Base-by-base conservation (phyloP, 2,113 vertebrate species). In the Hirundichthys speculiger region DNA sequence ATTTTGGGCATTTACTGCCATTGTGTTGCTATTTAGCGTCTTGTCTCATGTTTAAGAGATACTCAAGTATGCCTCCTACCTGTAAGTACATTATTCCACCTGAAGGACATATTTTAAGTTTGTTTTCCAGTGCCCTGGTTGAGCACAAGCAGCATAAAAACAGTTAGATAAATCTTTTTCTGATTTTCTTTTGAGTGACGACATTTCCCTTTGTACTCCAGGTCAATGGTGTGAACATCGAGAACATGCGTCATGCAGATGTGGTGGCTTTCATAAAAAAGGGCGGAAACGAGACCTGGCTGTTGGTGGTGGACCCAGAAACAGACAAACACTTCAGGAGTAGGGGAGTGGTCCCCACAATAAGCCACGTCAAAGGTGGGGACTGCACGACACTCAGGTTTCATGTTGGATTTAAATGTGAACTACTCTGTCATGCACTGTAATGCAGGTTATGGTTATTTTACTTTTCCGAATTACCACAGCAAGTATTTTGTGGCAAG, bases 211-310 rank as follows among this genome's bases (percentile, higher is more conserved):
- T 18, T 51, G 11, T 13, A 21, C 9, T 49, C n/a, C 89, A 98
- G 96, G 97, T 98, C 50, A 99, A 99, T 0, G 96, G 96, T 0
- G 89, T 96, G 24, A 98, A 96, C 1, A 95, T 98, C 48, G 97
- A 98, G 67, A 93, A 92, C 0, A 93, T 98, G 93, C 93, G 95
- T 45, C 97, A 98, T 1, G 91, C 95, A 0, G 96, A 98, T 77
- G 98, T 99, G 0, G 97, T 98, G 46, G 92, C 96, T 59, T 94
- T 95, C 79, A 96, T 98, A 67, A 99, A 98, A 84, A 89, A 92
- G 20, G 86, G 89, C 4, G 95, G 97, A 5, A 89, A 84, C 0
- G 95, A 98, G 75, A 95, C 96, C 13, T 89, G 86, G 89, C 87
- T 98, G 2, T 83, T 99, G 65, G 96, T 99, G 69, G 97, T 98